Base-by-base conservation (phyloP, 2,797 vertebrate species). In the Phyllotis vaccarum region DNA sequence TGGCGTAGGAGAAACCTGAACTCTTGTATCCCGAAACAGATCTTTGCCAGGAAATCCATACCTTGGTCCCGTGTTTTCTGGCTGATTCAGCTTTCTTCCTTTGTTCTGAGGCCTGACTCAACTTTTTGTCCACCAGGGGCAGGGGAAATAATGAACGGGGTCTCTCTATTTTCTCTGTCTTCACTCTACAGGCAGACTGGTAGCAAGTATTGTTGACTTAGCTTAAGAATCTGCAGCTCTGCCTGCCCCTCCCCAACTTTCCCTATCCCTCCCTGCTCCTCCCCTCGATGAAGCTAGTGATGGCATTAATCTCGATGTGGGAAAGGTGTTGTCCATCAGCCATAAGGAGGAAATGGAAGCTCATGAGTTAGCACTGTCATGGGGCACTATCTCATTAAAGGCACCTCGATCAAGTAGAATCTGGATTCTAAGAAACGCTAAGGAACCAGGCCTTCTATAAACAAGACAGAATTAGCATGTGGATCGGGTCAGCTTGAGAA, bases 21-120 rank as follows among this genome's bases (percentile, higher is more conserved):
- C 80, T 93, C 74, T 92, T 80, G 74, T 80, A 80, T 52, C n/a
- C 64, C 22, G 19, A 79, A 90, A 29, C 17, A 85, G 37, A 34
- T 14, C 37, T 16, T 34, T 91, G 89, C 66, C 54, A 70, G 46
- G 76, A 86, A 40, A 81, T 3, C 74, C 49, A 3, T 5, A 37
- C 66, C 66, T n/a, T 1, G 46, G 78, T 19, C 56, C 60, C 34
- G 1, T 9, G 49, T 43, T 90, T 29, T 2, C 2, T 46, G 94
- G 54, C 81, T 6, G 3, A 68, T 46, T 93, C 78, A 22, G n/a
- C 80, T 85, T 62, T 72, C 58, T 43, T n/a, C 40, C 66, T 21
- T 29, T 19, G 31, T 13, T 29, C n/a, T 12, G 29, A 11, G 82
- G 40, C n/a, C 6, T n/a, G 34, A 91, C 34, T 21, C 43, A 70